Conservation (phyloP, 2,888 invertebrate genomes). For the Beris morrisii region DNA sequence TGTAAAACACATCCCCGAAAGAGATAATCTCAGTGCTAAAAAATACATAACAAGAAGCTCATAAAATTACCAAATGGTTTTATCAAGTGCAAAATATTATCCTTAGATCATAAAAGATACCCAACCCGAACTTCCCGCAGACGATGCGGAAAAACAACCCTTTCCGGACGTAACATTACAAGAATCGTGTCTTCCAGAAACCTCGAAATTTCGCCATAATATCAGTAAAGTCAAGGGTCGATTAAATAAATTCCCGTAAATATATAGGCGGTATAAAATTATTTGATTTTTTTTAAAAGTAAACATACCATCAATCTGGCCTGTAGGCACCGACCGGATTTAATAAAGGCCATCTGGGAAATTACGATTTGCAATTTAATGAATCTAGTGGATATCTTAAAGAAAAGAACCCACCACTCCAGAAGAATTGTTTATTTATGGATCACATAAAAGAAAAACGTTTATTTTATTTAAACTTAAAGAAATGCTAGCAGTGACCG, state of each 20-base stretch:
- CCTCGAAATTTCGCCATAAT: too few species aligned
- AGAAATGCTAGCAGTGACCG: background rate
- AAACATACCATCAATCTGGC: slow-evolving; percentile 23
- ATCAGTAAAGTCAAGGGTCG: background rate
- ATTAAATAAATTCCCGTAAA: slow-evolving; percentile 15
- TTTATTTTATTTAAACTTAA: slow-evolving; percentile 17
- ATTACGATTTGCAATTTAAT: slow-evolving; percentile 27
- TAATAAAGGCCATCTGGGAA: slow-evolving; percentile 9
- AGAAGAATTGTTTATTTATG: slow-evolving; percentile 20
- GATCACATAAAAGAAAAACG: slow-evolving; percentile 20
- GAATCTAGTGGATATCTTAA: background rate
- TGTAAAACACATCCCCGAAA: too few species aligned
- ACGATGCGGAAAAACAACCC: too few species aligned
- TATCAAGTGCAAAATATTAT: too few species aligned
- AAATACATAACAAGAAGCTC: too few species aligned
- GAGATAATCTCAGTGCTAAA: too few species aligned
- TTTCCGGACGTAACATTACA: too few species aligned
- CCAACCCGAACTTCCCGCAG: too few species aligned
- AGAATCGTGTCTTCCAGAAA: too few species aligned
- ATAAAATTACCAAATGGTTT: too few species aligned
- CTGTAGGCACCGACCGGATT: background rate
- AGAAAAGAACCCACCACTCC: background rate
- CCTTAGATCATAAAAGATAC: too few species aligned
- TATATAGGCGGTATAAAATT: slow-evolving; percentile 9
- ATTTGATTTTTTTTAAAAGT: slow-evolving; percentile 23